Evolutionary conservation across 2,797 vertebrate genomes (phyloP).

Genomic region (Sarcophilus harrisii): DNA sequence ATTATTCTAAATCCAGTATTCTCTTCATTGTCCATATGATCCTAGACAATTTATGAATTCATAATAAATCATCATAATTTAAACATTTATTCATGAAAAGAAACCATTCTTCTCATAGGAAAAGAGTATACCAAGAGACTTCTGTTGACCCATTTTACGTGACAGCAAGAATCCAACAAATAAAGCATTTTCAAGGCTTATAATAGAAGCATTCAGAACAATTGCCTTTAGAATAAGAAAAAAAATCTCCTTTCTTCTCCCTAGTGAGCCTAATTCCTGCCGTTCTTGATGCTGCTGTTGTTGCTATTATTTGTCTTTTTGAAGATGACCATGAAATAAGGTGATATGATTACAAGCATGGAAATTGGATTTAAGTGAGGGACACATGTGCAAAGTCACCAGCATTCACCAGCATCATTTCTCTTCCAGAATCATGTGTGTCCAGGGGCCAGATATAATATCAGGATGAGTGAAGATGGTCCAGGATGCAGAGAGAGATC

Average conservation of each 20-base stretch:
- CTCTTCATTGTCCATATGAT: not conserved
- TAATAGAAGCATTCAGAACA: slow-evolving; percentile 75
- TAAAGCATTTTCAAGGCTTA: slow-evolving; percentile 83
- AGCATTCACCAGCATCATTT: no score
- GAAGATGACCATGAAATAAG: slow-evolving; percentile 87
- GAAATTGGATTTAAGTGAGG: no score
- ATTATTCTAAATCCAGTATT: not conserved
- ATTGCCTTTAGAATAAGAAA: slow-evolving; percentile 83
- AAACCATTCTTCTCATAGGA: not conserved
- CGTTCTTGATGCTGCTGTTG: no score
- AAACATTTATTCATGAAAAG: slow-evolving; percentile 19
- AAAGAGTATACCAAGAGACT: not conserved
- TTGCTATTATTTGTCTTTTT: slow-evolving; percentile 76
- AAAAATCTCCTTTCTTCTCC: slow-evolving; percentile 79
- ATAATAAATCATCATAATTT: not conserved
- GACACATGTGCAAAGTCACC: no score
- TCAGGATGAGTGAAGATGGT: no score
- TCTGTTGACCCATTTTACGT: slow-evolving; percentile 5
- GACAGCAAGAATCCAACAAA: slow-evolving; percentile 66
- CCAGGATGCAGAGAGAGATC: no score
- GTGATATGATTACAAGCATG: no score
- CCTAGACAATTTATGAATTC: not conserved
- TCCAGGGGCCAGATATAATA: no score
- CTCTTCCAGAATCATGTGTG: no score
- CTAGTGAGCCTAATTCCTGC: slow-evolving; percentile 83